Evolutionary conservation across 2,888 invertebrate genomes (phyloP), one percentile per base, ranked within the genome.

Genomic region (Mechanitis mazaeus): DNA sequence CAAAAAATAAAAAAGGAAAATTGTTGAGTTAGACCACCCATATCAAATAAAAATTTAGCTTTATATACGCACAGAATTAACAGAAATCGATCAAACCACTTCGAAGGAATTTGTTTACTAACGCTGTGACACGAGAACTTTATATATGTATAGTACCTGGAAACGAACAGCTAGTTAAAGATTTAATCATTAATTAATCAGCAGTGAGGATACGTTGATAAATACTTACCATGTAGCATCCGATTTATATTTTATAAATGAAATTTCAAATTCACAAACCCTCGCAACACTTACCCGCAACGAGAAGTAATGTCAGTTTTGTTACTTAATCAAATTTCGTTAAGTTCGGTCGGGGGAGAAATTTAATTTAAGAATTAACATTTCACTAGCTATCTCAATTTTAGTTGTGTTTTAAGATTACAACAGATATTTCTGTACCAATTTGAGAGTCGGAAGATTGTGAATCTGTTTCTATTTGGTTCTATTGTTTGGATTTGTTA

Each of bases 311-410:
- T 81, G 81, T 83, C 81, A 81, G 82, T 73, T 76, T 76, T 82
- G 80, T 80, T 81, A 80, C 80, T 83, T 87, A 87, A 88, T 88
- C 88, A 87, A 87, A 87, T 87, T 83, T 83, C 77, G 78, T 81
- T 82, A 81, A 80, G 77, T 78, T 81, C 65, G 71, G 74, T 74
- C 60, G 72, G 72, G 72, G 74, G 70, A 71, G 75, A 81, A 81
- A 85, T 87, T 86, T 80, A 85, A 87, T 87, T 81, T 70, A 76
- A 74, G 74, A 84, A 85, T 85, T 85, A 87, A 84, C 83, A 80
- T 85, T 84, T 84, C 80, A 83, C 82, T 84, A 20, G 20, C 20
- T 20, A 86, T 82, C 79, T 76, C 75, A 79, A 80, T 81, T 84
- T 83, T 78, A 83, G 77, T 71, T 74, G 69, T 69, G 71, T 76